These are phyloP conservation scores for Heliconius ethilla DNA, from an alignment of 2,888 invertebrate genomes.

Conservation along the genomic window DNA sequence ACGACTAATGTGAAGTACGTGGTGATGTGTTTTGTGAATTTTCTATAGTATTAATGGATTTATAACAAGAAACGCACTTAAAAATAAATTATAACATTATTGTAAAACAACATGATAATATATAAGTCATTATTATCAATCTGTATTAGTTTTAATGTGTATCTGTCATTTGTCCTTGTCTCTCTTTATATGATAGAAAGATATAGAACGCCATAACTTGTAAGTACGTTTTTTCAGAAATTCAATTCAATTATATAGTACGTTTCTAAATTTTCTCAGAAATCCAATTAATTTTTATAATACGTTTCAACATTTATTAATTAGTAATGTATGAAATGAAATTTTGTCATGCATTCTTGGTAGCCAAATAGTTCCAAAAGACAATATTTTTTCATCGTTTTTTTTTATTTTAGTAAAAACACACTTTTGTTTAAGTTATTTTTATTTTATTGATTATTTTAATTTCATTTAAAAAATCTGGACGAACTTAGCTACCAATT, in stretches of 20 bases:
- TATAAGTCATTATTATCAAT: neutral
- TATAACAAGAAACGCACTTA: neutral
- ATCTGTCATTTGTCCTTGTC: conserved; percentile 3
- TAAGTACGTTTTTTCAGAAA: no score
- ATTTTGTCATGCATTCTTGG: conserved; percentile 63
- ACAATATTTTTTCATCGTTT: conserved; percentile 63
- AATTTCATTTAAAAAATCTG: neutral
- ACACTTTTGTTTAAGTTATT: conserved; percentile 26
- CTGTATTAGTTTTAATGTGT: neutral
- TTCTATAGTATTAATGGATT: conserved; percentile 17
- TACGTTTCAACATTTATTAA: conserved; percentile 8
- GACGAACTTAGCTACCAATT: conserved; percentile 70
- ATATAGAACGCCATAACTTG: neutral
- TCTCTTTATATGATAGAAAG: neutral
- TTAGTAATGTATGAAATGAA: conserved; percentile 43
- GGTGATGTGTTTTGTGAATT: conserved; percentile 13
- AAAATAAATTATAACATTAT: neutral
- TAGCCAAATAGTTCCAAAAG: conserved; percentile 78
- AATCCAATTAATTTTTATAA: conserved; percentile 4
- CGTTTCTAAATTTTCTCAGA: neutral
- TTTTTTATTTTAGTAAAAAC: conserved; percentile 41
- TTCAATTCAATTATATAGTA: conserved; percentile 7
- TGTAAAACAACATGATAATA: neutral
- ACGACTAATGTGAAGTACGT: conserved; percentile 1
- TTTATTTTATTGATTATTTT: conserved; percentile 4